A percentile compares a stretch with the other conserved stretches of the same genome.
Conservation (phyloP, 2,113 vertebrate genomes). For the Todiramphus chloris region DNA sequence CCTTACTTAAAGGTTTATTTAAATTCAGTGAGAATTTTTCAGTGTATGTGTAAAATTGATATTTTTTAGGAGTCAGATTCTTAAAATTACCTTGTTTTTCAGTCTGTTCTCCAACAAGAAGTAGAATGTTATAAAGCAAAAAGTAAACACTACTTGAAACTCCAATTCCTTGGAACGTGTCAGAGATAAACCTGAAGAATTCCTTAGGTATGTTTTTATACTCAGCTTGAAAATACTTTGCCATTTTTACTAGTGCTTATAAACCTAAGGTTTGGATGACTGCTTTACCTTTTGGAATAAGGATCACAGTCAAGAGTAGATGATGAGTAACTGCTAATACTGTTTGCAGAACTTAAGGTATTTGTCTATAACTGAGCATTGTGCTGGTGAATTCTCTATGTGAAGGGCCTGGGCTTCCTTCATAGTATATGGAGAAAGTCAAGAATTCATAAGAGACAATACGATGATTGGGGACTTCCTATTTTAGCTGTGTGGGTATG, state of each 20-base stretch:
- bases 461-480: neutral
- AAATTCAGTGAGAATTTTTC: neutral
- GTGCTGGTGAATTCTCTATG: neutral
- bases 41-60: neutral
- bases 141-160: neutral
- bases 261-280: neutral
- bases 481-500: neutral
- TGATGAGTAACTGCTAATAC: neutral
- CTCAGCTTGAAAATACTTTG: neutral
- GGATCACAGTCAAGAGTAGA: neutral
- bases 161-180: neutral
- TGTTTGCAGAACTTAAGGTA: neutral
- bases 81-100: neutral
- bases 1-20: neutral
- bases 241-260: neutral
- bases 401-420: neutral
- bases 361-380: neutral
- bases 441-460: neutral
- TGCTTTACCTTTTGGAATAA: neutral
- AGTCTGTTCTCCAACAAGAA: neutral
- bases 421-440: neutral
- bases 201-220: neutral
- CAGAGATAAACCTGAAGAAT: neutral
- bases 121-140: neutral
- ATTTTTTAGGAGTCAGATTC: neutral